Percentiles rank a stretch among this genome's conserved stretches.
These are phyloP conservation scores for Pegea sp. DNA, from an alignment of 23 tunicate species.

Conservation along the genomic window DNA sequence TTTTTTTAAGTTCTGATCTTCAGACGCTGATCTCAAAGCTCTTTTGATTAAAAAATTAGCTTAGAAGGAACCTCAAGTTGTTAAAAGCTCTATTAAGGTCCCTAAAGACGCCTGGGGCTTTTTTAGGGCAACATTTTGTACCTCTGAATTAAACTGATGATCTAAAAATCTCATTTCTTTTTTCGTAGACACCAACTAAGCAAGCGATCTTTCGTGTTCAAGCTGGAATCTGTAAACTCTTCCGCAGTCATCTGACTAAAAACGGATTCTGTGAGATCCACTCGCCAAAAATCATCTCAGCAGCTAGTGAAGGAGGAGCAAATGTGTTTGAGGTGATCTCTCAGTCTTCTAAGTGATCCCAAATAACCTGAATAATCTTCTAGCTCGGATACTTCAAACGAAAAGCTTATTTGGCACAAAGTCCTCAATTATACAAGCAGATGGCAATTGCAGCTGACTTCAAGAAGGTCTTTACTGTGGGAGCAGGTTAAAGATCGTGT, in stretches of 20 bases:
- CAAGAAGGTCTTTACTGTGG: conserved; percentile 86
- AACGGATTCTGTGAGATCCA: conserved; percentile 96
- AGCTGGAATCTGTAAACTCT: conserved; percentile 82
- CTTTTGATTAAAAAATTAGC: too few relatives aligned
- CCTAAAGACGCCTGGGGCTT: not conserved
- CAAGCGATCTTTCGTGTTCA: conserved; percentile 97
- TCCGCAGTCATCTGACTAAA: conserved; percentile 53
- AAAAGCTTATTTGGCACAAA: conserved; percentile 85
- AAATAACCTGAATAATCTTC: not conserved
- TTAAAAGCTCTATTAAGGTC: not conserved
- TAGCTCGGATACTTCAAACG: conserved; percentile 89
- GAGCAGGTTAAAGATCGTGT: conserved; percentile 34
- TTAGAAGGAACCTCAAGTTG: too few relatives aligned
- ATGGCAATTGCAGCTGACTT: conserved; percentile 99
- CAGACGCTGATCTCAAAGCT: too few relatives aligned
- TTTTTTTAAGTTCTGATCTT: too few relatives aligned
- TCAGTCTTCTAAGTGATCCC: not conserved
- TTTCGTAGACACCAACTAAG: conserved; percentile 67
- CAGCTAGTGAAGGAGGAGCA: conserved; percentile 99
- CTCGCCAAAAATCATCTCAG: conserved; percentile 91
- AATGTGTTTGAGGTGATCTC: conserved; percentile 70
- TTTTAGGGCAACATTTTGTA: not conserved
- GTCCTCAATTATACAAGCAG: conserved; percentile 98
- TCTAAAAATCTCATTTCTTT: conserved; percentile 1
- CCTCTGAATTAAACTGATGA: too few relatives aligned